A percentile compares a stretch with the other conserved stretches of the same genome.
Evolutionary conservation across 2,888 invertebrate genomes (phyloP).

Genomic region (Myopa tessellatipennis): DNA sequence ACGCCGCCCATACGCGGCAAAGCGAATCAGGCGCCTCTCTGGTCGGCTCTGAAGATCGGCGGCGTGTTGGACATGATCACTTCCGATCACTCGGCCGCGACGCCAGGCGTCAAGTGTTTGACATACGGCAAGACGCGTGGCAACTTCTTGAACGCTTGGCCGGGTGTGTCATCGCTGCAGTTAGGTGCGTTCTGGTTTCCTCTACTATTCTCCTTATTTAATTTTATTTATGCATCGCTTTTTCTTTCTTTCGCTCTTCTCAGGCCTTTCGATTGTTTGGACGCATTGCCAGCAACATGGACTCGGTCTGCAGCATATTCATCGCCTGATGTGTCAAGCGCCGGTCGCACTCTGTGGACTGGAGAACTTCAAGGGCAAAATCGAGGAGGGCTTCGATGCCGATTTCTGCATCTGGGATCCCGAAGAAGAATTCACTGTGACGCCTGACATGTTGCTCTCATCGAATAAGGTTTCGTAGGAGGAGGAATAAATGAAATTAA

Average conservation of each 20-base stretch:
- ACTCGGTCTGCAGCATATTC: constrained; percentile 71
- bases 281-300: constrained; percentile 72
- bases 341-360: constrained; percentile 76
- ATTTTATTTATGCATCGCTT: too few species aligned
- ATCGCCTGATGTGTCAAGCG: constrained; percentile 72
- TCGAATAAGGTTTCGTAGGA: constrained; percentile 72
- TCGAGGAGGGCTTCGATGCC: constrained; percentile 75
- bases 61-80: constrained; percentile 74
- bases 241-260: neutral
- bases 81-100: constrained; percentile 78
- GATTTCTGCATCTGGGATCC: constrained; percentile 81
- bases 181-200: constrained; percentile 69
- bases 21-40: constrained; percentile 75
- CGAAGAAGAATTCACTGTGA: constrained; percentile 72
- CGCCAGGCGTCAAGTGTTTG: constrained; percentile 72
- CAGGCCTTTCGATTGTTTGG: constrained; percentile 78
- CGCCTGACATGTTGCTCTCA: constrained; percentile 73
- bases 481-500: neutral
- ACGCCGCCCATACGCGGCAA: constrained; percentile 77
- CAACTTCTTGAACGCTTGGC: constrained; percentile 78
- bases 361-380: constrained; percentile 73
- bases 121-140: constrained; percentile 68
- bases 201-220: too few species aligned
- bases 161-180: constrained; percentile 80
- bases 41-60: constrained; percentile 72